A percentile compares a stretch with the other conserved stretches of the same genome.
phyloP scores from a whole-genome alignment of 2,113 vertebrate genomes.

The Thinocorus orbignyianus region DNA sequence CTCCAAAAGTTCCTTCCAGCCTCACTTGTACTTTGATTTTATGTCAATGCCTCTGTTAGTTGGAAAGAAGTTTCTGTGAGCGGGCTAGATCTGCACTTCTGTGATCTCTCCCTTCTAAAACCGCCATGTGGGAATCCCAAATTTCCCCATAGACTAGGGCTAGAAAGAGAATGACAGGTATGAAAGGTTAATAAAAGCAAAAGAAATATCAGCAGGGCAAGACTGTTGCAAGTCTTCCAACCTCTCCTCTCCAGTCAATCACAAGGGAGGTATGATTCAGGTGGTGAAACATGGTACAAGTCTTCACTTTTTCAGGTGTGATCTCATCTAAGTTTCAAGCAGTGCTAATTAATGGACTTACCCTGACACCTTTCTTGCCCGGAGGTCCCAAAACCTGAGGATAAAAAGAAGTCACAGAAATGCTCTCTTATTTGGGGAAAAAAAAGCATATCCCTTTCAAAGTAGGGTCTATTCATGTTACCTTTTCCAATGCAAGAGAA shows the following conservation, averaged over 20 bases:
- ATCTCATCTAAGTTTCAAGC: not conserved
- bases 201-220: not conserved
- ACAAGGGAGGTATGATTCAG: not conserved
- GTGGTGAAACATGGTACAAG: not conserved
- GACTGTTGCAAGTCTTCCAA: not conserved
- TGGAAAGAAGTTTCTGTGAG: not conserved
- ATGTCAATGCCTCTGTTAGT: not conserved
- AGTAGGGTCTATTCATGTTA: not conserved
- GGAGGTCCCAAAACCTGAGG: conserved; percentile 84
- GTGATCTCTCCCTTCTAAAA: not conserved
- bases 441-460: not conserved
- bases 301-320: not conserved
- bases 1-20: not conserved
- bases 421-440: not conserved
- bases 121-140: not conserved
- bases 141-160: not conserved
- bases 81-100: not conserved
- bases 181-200: not conserved
- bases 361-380: conserved; percentile 84
- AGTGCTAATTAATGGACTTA: conserved; percentile 63
- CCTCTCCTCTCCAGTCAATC: not conserved
- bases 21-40: not conserved
- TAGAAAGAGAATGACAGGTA: not conserved
- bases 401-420: not conserved
- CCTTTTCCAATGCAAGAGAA: not conserved